Conservation (phyloP, 2,113 vertebrate genomes). For the Oncorhynchus tshawytscha region DNA sequence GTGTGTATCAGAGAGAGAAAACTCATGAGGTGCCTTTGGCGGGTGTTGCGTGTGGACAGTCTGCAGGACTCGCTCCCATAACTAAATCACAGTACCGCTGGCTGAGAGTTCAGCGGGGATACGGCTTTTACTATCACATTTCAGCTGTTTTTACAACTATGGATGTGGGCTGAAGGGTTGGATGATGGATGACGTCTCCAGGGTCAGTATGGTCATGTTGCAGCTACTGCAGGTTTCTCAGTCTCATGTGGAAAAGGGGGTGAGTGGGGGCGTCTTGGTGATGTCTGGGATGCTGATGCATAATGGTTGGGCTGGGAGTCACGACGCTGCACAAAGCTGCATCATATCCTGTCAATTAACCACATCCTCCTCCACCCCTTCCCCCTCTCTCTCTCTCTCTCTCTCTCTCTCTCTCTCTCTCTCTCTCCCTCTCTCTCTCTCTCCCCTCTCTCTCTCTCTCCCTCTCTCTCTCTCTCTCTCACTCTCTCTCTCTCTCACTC, state of each 20-base stretch:
- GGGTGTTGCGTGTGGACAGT: conserved; percentile 8
- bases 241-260: background rate
- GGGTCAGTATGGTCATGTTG: no score
- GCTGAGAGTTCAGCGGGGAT: background rate
- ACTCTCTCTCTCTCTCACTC: background rate
- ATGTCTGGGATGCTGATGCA: conserved; percentile 11
- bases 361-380: conserved; percentile 15
- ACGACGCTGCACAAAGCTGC: background rate
- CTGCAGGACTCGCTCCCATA: conserved; percentile 45
- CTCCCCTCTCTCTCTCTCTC: background rate
- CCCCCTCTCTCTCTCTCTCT: conserved; percentile 8
- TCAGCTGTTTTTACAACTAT: background rate
- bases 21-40: conserved; percentile 42
- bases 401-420: background rate
- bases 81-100: background rate
- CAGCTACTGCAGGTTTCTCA: background rate
- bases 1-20: background rate
- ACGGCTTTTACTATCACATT: conserved; percentile 5
- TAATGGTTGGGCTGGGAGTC: conserved; percentile 5
- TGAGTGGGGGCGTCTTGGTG: conserved; percentile 23
- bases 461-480: conserved; percentile 6
- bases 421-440: background rate
- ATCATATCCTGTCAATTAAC: conserved; percentile 32
- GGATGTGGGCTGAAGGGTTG: background rate
- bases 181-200: background rate